Evolutionary conservation across 2,888 invertebrate species (phyloP), one percentile per base, ranked within the genome.

Genomic region (Cryptus viduatorius): DNA sequence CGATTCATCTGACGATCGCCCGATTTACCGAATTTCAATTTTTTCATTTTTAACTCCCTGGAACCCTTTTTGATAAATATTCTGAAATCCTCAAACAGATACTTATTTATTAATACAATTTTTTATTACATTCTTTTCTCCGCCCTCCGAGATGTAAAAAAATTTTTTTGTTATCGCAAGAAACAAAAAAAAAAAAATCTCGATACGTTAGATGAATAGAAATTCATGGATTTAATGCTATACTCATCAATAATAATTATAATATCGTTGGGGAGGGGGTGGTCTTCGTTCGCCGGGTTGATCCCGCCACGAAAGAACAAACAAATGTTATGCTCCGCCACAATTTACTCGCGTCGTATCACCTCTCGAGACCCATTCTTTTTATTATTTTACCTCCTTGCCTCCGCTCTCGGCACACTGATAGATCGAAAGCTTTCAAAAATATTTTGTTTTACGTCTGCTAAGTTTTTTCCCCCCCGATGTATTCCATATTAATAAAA

Each of bases 211-310:
- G 37, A 64, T 14, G 3, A 37, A 65, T 29, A 19, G 37, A 64
- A 75, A 50, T 64, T 48, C 16, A 64, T 31, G 19, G 56, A 16
- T 53, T 42, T 72, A 59, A 72, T 44, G 42, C 29, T 14, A 29
- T 42, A 64, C 19, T 75, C 64, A 37, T 75, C 75, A 19, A 64
- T 75, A 75, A 75, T 64, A 75, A 64, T 65, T 75, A 64, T 75
- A 37, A 64, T 24, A 75, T 64, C 48, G 50, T 75, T 37, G 46
- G 42, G 46, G 61, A 46, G 56, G 61, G 50, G 48, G 50, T 64
- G 50, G 14, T 50, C 64, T 75, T 65, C 75, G 31, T 75, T 75
- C 50, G 19, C 19, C 37, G 48, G 16, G 16, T 42, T 8, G 42
- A 48, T 75, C 37, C 37, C 50, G n/a, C 50, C 29, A 14, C 29